These are phyloP conservation scores for Pontoporia blainvillei DNA, from an alignment of 2,113 vertebrate species.

Conservation along the genomic window DNA sequence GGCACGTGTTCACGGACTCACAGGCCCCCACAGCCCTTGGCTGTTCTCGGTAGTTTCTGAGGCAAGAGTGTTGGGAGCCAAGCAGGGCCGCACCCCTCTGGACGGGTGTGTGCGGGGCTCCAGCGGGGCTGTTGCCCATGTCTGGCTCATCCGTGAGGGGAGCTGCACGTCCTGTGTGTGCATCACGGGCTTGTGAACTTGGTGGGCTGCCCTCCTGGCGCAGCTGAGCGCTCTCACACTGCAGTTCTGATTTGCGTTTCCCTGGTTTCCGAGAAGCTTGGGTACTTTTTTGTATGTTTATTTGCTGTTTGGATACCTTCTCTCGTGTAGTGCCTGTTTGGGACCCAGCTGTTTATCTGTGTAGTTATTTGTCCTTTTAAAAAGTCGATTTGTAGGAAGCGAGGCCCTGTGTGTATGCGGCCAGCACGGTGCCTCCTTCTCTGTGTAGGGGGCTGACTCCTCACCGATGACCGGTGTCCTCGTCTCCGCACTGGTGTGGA, in stretches of 20 bases:
- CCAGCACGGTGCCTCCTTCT: accelerated
- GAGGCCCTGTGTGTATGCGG: background rate
- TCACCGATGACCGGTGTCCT: background rate
- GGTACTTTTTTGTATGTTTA: background rate
- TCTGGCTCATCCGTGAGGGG: background rate
- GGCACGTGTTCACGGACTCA: too few species aligned
- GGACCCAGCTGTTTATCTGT: too few species aligned
- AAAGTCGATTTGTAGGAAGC: too few species aligned
- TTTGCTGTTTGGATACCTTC: background rate
- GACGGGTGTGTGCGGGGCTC: too few species aligned
- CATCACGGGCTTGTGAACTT: background rate
- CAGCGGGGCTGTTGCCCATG: too few species aligned
- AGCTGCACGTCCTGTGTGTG: background rate
- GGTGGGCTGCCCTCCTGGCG: too few species aligned
- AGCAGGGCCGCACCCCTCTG: background rate
- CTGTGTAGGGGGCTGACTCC: too few species aligned
- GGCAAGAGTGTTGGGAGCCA: too few species aligned
- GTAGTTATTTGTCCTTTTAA: background rate
- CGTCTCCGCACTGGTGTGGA: background rate
- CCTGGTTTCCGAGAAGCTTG: background rate
- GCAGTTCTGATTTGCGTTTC: background rate
- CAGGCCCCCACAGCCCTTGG: background rate
- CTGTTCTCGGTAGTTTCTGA: background rate
- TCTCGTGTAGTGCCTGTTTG: background rate
- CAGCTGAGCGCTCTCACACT: accelerated